These are phyloP conservation scores for Microcebus lehilahytsara DNA, from an alignment of 2,113 vertebrate genomes.

Conservation along the genomic window DNA sequence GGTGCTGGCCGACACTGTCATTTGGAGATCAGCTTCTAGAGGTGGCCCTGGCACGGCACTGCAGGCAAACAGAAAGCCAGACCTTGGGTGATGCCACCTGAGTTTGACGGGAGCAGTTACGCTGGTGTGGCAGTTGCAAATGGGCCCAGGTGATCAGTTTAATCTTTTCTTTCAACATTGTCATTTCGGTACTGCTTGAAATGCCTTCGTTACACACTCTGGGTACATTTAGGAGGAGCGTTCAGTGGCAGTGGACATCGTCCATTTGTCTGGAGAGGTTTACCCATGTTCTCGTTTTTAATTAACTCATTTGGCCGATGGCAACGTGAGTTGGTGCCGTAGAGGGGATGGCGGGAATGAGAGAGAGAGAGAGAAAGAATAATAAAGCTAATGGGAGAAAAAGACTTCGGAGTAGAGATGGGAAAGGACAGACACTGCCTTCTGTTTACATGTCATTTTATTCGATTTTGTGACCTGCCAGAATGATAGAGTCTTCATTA, in stretches of 20 bases:
- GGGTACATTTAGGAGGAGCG: neutral
- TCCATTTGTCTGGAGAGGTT: neutral
- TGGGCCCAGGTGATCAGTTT: neutral
- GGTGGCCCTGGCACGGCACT: neutral
- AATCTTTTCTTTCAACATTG: neutral
- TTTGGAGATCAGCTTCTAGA: neutral
- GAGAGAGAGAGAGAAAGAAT: neutral
- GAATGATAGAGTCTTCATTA: neutral
- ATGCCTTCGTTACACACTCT: neutral
- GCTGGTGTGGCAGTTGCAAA: rapidly evolving
- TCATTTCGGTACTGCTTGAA: neutral
- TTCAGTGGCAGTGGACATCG: neutral
- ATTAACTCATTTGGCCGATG: neutral
- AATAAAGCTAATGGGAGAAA: neutral
- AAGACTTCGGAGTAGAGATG: neutral
- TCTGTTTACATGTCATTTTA: neutral
- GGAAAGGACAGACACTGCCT: neutral
- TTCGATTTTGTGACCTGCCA: neutral
- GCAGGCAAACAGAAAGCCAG: neutral
- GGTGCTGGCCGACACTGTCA: neutral
- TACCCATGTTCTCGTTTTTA: neutral
- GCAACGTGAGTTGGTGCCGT: neutral
- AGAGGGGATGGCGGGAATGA: neutral
- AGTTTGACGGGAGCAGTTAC: neutral
- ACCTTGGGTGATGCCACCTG: rapidly evolving